Base-by-base conservation (phyloP, 2,113 vertebrate genomes). In the Pithys albifrons region DNA sequence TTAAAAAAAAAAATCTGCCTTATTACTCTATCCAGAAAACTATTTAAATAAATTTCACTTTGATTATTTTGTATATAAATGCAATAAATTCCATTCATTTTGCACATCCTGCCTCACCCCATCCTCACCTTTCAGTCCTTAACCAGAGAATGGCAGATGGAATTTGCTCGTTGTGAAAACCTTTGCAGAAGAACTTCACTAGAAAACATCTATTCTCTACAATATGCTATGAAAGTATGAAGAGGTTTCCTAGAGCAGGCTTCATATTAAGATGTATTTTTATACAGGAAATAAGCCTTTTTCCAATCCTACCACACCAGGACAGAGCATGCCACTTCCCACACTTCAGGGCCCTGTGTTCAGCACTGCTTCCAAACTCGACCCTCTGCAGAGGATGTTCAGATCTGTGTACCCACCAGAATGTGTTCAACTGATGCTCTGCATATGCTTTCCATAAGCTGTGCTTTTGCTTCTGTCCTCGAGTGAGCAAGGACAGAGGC, bases 31-130 rank as follows among this genome's bases (percentile, higher is more conserved):
- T 81, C 52, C 83, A 69, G 93, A 61, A 57, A 89, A 55, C 64
- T 70, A 55, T 76, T 84, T 69, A 79, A 88, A 88, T 93, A 49
- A 23, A 13, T 75, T 88, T 92, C 73, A 72, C 73, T 72, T 84
- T 76, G 45, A 1, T 91, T 87, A 43, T 89, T 88, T 91, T 95
- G 73, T 89, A 66, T 65, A 65, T 81, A 82, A 92, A 87, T 72
- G 95, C 94, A 96, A 92, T 95, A 96, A 96, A 87, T 49, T 49
- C 73, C 48, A 85, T 65, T 76, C 7, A 22, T 59, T 89, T 95
- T 91, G 73, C 88, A 94, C 85, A 74, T 74, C 72, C 84, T 83
- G 89, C 72, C 61, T 86, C 91, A n/a, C 81, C 65, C 52, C 1
- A 0, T 81, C 65, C 64, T 90, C 46, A 39, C 39, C 79, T 27